Evolutionary conservation across 1,140 invertebrate genomes (phyloP), one percentile per base, ranked within the genome.

Genomic region (Wiebesia pumilae): DNA sequence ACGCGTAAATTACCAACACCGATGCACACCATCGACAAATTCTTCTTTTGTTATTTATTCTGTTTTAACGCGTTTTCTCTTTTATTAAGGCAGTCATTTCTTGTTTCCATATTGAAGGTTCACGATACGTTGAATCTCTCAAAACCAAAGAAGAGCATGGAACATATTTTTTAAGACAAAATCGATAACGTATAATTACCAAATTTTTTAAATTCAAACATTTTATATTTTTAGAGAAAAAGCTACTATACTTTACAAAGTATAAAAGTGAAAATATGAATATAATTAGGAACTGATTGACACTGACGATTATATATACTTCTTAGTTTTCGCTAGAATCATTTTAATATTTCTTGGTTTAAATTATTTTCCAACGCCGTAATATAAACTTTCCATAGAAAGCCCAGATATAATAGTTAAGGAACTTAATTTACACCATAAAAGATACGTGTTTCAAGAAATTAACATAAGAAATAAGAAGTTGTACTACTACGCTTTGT

Each of bases 1-100:
- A 71, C 33, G 54, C 12, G 67, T 47, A 81, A 58, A 79, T 81
- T 47, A 35, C 12, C 47, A 33, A 40, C 65, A 67, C 51, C 79
- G 80, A 81, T 40, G 58, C 19, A 38, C 80, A 21, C 19, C 40
- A 77, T 4, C 14, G 0, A 21, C 27, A 6, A 0, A 0, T 9
- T 47, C 27, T 43, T 27, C 27, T 47, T 47, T 75, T 83, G 43
- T 58, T 58, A 73, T 58, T 75, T 9, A 47, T 27, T 51, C 27
- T 51, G 0, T 10, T 75, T 10, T 75, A 75, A 69, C 21, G n/a
- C n/a, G 27, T 30, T 78, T 19, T 78, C n/a, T 78, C 47, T 54
- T 33, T 54, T 30, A 21, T 75, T 33, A 14, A 24, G 69, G 14
- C 69, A 73, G 33, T 4, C 30, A 21, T 38, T 73, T 0, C 21